Conservation (phyloP, 2,797 vertebrate genomes). For the Triplophysa bombifrons region DNA sequence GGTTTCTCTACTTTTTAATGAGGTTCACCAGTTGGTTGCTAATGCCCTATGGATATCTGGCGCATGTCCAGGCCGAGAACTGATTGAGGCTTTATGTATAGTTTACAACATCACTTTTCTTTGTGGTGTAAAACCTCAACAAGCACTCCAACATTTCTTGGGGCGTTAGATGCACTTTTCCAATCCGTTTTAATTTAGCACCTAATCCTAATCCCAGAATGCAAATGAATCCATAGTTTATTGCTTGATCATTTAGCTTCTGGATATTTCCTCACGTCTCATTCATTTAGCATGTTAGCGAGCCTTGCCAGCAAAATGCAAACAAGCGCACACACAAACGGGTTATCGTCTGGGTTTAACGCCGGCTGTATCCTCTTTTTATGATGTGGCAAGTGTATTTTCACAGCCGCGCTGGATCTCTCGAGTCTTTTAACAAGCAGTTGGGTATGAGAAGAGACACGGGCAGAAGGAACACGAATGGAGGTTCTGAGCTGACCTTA, state of each 20-base stretch:
- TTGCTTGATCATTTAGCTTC: slow-evolving; percentile 56
- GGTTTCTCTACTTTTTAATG: slow-evolving; percentile 96
- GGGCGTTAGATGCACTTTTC: slow-evolving; percentile 64
- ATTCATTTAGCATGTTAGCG: slow-evolving; percentile 25
- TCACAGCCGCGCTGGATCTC: slow-evolving; percentile 42
- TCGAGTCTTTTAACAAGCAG: slow-evolving; percentile 49
- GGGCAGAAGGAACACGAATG: slow-evolving; percentile 61
- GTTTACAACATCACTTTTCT: slow-evolving; percentile 84
- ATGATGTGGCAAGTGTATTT: slow-evolving; percentile 47
- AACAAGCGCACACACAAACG: slow-evolving; percentile 51
- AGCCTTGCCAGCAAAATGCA: slow-evolving; percentile 9
- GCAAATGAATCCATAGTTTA: slow-evolving; percentile 62
- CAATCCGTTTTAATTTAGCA: slow-evolving; percentile 56
- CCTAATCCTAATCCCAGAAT: slow-evolving; percentile 61
- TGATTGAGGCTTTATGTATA: slow-evolving; percentile 74
- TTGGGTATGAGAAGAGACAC: slow-evolving; percentile 17
- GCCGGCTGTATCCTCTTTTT: slow-evolving; percentile 38
- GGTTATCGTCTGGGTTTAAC: slow-evolving; percentile 53
- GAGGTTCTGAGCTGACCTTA: slow-evolving; percentile 58
- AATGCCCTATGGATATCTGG: slow-evolving; percentile 98
- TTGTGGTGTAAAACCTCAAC: slow-evolving; percentile 78
- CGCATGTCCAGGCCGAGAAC: slow-evolving; percentile 77
- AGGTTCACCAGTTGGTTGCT: slow-evolving; percentile 99
- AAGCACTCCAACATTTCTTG: slow-evolving; percentile 69
- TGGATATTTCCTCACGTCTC: slow-evolving; percentile 13